phyloP scores from a whole-genome alignment of 2,113 vertebrate genomes.

The Oplegnathus fasciatus region DNA sequence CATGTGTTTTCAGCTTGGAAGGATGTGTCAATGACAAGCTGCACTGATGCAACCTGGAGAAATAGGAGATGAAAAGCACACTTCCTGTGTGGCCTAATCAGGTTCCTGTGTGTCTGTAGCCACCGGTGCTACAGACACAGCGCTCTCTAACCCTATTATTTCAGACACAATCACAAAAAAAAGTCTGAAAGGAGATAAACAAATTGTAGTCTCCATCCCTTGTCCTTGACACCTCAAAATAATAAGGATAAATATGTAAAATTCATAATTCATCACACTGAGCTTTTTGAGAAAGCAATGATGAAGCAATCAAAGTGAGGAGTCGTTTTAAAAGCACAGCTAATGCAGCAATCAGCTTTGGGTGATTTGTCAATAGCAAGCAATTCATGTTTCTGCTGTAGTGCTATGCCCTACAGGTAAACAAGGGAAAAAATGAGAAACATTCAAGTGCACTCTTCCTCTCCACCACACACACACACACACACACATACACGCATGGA shows the following conservation, averaged over 20 bases:
- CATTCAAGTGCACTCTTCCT: conserved; percentile 65
- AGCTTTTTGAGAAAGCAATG: conserved; percentile 23
- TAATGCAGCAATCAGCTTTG: conserved; percentile 65
- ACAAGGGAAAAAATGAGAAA: conserved; percentile 70
- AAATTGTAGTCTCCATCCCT: conserved; percentile 4
- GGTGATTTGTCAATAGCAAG: conserved; percentile 72
- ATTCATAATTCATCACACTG: conserved; percentile 38
- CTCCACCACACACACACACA: conserved; percentile 25
- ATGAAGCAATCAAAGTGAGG: conserved; percentile 62
- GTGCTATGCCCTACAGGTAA: conserved; percentile 74
- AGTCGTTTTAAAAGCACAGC: conserved; percentile 62
- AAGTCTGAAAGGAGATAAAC: conserved; percentile 35
- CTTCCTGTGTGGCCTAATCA: conserved; percentile 78
- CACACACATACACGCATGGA: conserved; percentile 22
- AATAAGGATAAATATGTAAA: conserved; percentile 40
- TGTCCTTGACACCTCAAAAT: conserved; percentile 42
- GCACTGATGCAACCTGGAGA: conserved; percentile 81
- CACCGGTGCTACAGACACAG: conserved; percentile 38
- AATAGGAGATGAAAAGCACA: conserved; percentile 75
- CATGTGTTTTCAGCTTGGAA: conserved; percentile 68
- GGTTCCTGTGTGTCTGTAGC: conserved; percentile 58
- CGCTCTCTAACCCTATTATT: conserved; percentile 50
- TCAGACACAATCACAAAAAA: conserved; percentile 19
- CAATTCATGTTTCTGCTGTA: conserved; percentile 56
- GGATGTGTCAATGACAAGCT: conserved; percentile 75